Evolutionary conservation across 2,797 vertebrate species (phyloP).

Genomic region (Remorina albescens): DNA sequence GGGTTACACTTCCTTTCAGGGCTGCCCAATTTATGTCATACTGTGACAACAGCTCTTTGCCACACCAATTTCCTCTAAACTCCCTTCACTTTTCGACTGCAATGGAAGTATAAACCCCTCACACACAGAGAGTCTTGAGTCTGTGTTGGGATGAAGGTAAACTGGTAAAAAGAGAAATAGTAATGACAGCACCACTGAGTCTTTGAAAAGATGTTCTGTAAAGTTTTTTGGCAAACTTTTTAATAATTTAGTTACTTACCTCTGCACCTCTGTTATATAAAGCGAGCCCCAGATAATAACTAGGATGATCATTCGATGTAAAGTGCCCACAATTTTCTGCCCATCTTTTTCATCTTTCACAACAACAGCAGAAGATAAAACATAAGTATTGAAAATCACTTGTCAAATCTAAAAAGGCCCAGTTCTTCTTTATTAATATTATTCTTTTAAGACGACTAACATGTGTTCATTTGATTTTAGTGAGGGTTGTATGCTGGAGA

Average conservation of each 20-base stretch:
- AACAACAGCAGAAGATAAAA: background rate
- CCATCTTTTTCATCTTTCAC: background rate
- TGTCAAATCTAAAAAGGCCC: background rate
- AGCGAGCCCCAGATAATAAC: background rate
- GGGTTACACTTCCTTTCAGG: background rate
- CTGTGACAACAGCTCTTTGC: background rate
- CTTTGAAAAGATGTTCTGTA: slow-evolving; percentile 28
- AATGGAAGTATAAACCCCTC: slow-evolving; percentile 31
- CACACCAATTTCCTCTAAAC: slow-evolving; percentile 12
- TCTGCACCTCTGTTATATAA: slow-evolving; percentile 10
- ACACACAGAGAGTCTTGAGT: background rate
- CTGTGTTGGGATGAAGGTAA: slow-evolving; percentile 34
- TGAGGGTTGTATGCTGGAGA: background rate
- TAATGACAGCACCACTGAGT: slow-evolving; percentile 13
- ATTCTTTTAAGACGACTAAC: background rate
- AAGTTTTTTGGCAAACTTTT: slow-evolving; percentile 22
- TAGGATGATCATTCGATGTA: too few species aligned
- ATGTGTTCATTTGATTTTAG: slow-evolving; percentile 8
- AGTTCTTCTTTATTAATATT: background rate
- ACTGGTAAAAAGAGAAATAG: slow-evolving; percentile 25
- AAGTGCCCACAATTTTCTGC: background rate
- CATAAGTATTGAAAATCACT: background rate
- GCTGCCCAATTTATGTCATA: slow-evolving; percentile 1
- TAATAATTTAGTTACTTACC: slow-evolving; percentile 27
- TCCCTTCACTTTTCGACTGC: slow-evolving; percentile 19